Conservation (phyloP, 1,140 invertebrate species). For the Bombus impatiens region DNA sequence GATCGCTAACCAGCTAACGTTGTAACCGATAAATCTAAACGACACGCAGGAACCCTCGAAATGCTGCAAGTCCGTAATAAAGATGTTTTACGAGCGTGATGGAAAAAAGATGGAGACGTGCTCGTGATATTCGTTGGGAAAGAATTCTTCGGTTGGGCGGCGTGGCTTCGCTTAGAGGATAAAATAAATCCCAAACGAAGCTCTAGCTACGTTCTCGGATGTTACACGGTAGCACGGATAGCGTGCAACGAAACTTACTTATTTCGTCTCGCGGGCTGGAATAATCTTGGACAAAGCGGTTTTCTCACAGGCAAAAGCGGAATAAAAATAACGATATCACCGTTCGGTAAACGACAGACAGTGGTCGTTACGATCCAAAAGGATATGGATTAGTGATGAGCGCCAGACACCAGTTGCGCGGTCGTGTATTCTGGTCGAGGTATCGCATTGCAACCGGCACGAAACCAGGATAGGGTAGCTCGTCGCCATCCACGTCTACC, state of each 20-base stretch:
- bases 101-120: neutral
- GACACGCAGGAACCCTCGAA: neutral
- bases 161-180: neutral
- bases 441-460: constrained; percentile 91
- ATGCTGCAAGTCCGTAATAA: neutral
- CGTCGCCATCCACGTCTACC: constrained; percentile 83
- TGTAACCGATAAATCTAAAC: neutral
- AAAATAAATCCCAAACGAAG: constrained; percentile 53
- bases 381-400: constrained; percentile 99
- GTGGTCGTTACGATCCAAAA: constrained; percentile 84
- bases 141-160: neutral
- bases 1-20: neutral
- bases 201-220: neutral
- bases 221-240: neutral
- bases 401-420: constrained; percentile 95
- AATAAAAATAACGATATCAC: constrained; percentile 33
- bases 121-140: neutral
- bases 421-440: constrained; percentile 92
- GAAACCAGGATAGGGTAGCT: constrained; percentile 95
- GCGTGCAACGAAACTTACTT: neutral
- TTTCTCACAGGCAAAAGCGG: neutral
- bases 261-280: neutral
- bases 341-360: neutral
- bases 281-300: neutral
- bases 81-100: neutral